phyloP scores from a whole-genome alignment of 2,797 vertebrate species.

The Chanos chanos region DNA sequence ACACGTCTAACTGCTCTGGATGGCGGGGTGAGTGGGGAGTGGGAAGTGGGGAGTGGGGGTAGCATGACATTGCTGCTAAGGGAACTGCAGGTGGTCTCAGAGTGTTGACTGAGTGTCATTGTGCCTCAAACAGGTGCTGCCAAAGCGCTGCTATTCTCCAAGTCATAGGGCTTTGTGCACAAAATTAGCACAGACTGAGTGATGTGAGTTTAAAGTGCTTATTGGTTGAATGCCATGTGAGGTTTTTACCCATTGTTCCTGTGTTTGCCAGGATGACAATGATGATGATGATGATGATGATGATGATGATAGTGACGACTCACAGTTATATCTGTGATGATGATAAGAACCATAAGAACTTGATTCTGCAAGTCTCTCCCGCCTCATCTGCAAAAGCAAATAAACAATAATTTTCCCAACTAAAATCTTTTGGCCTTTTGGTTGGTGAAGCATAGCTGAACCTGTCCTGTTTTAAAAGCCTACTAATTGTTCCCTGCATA shows the following conservation, averaged over 20 bases:
- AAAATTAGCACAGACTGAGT: background rate
- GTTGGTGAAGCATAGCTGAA: background rate
- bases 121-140: constrained; percentile 23
- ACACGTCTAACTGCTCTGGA: no score
- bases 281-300: constrained; percentile 3
- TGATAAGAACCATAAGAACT: background rate
- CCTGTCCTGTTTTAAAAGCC: background rate
- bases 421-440: background rate
- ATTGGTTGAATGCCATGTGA: no score
- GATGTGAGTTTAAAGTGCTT: constrained; percentile 20
- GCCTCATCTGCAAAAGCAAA: no score
- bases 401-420: no score
- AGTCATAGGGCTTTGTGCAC: no score
- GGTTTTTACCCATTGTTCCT: background rate
- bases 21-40: no score
- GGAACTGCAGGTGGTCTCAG: constrained; percentile 20
- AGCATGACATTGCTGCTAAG: background rate
- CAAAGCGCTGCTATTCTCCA: constrained; percentile 25
- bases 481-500: no score
- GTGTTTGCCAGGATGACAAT: no score
- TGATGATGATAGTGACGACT: background rate
- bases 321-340: background rate
- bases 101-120: constrained; percentile 26
- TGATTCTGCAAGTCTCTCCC: no score
- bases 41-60: no score